Evolutionary conservation across 2,888 invertebrate species (phyloP), one percentile per base, ranked within the genome.

Genomic region (Pachymerium ferrugineum): DNA sequence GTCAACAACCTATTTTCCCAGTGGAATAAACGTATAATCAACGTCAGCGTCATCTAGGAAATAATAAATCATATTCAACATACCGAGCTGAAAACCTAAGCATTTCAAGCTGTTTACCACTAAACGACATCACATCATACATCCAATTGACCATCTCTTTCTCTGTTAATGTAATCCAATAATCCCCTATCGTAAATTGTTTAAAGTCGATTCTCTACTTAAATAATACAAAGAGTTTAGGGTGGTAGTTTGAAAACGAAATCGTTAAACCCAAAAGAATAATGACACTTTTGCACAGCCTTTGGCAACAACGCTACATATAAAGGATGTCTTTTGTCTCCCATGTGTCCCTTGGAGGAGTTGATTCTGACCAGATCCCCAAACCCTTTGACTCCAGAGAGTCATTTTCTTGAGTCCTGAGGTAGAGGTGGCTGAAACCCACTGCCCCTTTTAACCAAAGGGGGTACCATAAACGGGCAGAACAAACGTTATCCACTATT

Each of bases 331-430:
- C 62, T 62, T 62, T 62, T 62, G 62, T 62, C 28, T 22, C 62
- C 62, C 25, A 12, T 25, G 62, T 25, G 62, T 62, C 62, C 47
- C 28, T 62, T 28, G 28, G 62, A 62, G 62, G 25, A 62, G 62
- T 28, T 28, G 62, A 62, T 62, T 22, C 25, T 62, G 62, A 62
- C 62, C 62, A 62, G 62, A 62, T 62, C 28, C 62, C 62, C 62
- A 62, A 62, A 62, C 62, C 62, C 62, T 62, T 62, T 62, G 62
- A 62, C 62, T 62, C 62, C 62, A 14, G 62, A 62, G 62, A 62
- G 62, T 62, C 62, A 62, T 62, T 62, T 62, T 62, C 62, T n/a
- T 28, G 22, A 62, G 28, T 28, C 62, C 62, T 62, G n/a, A 62
- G 62, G 62, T 28, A 28, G 62, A 28, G 62, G 25, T 62, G 25